phyloP scores from a whole-genome alignment of 2,797 vertebrate genomes.

The Muscicapa striata region DNA sequence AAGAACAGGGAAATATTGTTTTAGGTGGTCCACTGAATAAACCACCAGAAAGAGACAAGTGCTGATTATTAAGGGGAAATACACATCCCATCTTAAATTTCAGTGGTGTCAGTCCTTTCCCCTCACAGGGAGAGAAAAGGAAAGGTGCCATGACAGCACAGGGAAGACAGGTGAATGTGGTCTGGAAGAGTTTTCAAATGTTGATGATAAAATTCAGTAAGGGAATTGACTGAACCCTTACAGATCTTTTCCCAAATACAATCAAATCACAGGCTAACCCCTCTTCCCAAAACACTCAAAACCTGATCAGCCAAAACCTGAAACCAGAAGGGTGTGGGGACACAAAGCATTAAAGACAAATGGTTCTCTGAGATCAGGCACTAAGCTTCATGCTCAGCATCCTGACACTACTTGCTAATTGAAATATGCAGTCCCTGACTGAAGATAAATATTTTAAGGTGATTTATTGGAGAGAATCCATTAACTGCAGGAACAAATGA shows the following conservation, averaged over 20 bases:
- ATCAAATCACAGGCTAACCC: neutral
- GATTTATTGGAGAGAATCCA: slow-evolving; percentile 1
- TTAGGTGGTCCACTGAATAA: neutral
- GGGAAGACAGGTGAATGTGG: neutral
- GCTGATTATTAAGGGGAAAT: neutral
- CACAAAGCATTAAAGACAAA: neutral
- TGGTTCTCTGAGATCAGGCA: neutral
- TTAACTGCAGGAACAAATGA: neutral
- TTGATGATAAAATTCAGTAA: neutral
- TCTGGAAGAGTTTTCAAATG: neutral
- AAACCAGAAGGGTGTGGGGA: neutral
- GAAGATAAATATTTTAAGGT: slow-evolving; percentile 35
- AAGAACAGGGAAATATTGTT: neutral
- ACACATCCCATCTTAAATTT: neutral
- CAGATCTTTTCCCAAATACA: neutral
- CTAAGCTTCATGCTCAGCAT: neutral
- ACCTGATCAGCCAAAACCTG: neutral
- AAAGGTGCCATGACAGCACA: neutral
- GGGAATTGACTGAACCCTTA: neutral
- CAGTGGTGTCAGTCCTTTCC: neutral
- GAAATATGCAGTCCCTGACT: neutral
- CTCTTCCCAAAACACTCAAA: neutral
- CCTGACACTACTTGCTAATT: neutral
- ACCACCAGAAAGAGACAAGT: neutral
- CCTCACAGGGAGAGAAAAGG: neutral